Evolutionary conservation across 2,888 invertebrate genomes (phyloP), one percentile per base, ranked within the genome.

Genomic region (Capitulum mitella): DNA sequence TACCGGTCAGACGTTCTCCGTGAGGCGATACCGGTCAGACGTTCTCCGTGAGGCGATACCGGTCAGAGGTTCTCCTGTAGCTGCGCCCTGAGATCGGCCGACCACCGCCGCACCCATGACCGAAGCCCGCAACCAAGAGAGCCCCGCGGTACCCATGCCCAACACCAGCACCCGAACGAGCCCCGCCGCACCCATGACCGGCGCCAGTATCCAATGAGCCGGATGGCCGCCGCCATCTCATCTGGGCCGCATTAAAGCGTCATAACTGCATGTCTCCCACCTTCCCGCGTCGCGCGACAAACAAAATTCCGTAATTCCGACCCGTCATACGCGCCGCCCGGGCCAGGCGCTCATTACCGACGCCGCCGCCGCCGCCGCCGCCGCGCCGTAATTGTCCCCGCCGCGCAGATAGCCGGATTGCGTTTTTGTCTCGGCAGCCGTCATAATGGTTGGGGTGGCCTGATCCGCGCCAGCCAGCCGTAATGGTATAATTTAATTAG

Each of bases 401-500:
- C 26, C 34, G 70, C 70, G 37, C 29, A 14, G 58, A 58, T 58
- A 58, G 70, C 22, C 70, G 54, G 54, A 54, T 54, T 54, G 22
- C 26, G 70, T 70, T 70, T 70, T 70, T 70, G 70, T 19, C 22
- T 3, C 26, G 37, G 37, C 16, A 6, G n/a, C 22, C 29, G 70
- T 37, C 37, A 37, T 19, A 37, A 19, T 37, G 70, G 70, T 2
- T 37, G 61, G 32, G 16, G 37, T 32, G 22, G 19, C 22, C 70
- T 19, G 34, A 22, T 3, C 37, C 19, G 34, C 22, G 19, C 6
- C 34, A 3, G 37, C 3, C 70, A 12, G 29, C 70, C 16, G 70
- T 70, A 70, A 70, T 70, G 70, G 70, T 70, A 70, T 70, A 70
- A 70, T 70, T 70, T 70, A 70, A 70, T 70, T 70, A 70, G 70